A percentile compares a stretch with the other conserved stretches of the same genome.
These are phyloP conservation scores for Leucoma salicis DNA, from an alignment of 2,888 invertebrate genomes.

Conservation along the genomic window DNA sequence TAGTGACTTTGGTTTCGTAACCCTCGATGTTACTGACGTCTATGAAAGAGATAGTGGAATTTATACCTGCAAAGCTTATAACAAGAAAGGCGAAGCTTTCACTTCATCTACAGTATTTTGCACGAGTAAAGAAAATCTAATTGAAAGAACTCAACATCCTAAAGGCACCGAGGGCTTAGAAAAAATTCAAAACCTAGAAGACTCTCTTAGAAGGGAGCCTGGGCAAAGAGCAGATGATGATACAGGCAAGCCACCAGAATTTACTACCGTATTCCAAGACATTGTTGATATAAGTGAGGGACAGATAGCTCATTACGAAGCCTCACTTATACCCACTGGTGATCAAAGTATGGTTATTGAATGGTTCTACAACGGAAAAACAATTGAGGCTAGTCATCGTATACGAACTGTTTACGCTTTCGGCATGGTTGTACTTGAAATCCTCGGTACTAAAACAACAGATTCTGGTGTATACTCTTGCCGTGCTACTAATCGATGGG, in stretches of 20 bases:
- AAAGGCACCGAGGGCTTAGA: conserved; percentile 96
- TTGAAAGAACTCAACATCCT: conserved; percentile 95
- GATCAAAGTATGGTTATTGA: conserved; percentile 97
- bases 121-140: conserved; percentile 89
- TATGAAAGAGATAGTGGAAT: conserved; percentile 97
- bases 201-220: conserved; percentile 89
- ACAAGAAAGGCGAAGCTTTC: conserved; percentile 94
- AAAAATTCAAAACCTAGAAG: conserved; percentile 95
- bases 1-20: conserved; percentile 98
- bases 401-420: conserved; percentile 97
- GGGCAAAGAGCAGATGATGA: conserved; percentile 86
- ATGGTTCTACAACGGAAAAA: conserved; percentile 97
- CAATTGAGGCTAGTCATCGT: conserved; percentile 93
- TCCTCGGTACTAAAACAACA: conserved; percentile 95
- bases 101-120: conserved; percentile 95
- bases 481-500: conserved; percentile 94
- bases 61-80: conserved; percentile 95
- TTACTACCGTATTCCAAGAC: conserved; percentile 93
- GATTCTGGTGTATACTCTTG: conserved; percentile 96
- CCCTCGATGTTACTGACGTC: conserved; percentile 94
- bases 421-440: conserved; percentile 98
- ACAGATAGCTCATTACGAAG: conserved; percentile 98
- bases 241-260: conserved; percentile 92
- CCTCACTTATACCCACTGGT: conserved; percentile 95
- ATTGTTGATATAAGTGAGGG: conserved; percentile 94